Percentiles rank a stretch among this genome's conserved stretches.
Conservation (phyloP, 1,140 invertebrate species). For the Bombus picipes region DNA sequence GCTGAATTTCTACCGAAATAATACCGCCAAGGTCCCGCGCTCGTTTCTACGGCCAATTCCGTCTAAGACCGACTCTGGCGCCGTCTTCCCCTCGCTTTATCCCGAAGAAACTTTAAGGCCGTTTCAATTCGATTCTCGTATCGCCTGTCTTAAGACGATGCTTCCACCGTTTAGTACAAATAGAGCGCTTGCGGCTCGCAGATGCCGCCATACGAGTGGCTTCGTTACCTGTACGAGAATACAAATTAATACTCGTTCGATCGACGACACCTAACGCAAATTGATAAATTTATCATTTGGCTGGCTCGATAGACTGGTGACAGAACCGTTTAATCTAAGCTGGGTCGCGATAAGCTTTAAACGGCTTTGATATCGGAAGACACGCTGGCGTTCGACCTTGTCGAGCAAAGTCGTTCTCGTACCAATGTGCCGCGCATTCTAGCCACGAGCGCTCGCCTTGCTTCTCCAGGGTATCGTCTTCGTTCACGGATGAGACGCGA, state of each 20-base stretch:
- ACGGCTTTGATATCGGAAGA: not conserved
- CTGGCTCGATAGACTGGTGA: not conserved
- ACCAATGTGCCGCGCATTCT: not conserved
- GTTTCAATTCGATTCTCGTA: constrained; percentile 36
- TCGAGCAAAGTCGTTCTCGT: not conserved
- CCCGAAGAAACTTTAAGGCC: constrained; percentile 31
- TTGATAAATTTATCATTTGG: not conserved
- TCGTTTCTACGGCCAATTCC: constrained; percentile 30
- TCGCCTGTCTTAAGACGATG: not conserved
- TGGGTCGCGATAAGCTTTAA: not conserved
- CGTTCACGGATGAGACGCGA: not conserved
- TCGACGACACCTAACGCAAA: not conserved
- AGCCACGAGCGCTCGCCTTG: not conserved
- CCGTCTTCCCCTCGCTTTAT: not conserved
- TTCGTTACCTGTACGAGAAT: not conserved
- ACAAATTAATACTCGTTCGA: not conserved
- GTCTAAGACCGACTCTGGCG: constrained; percentile 16
- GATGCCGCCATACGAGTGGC: fast-evolving
- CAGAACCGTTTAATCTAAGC: not conserved
- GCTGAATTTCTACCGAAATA: constrained; percentile 42
- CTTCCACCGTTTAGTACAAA: not conserved
- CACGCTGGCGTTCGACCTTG: not conserved
- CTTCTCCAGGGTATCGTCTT: constrained; percentile 16
- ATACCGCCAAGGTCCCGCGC: constrained; percentile 28
- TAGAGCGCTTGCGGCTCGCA: not conserved